These are phyloP conservation scores for Leucophora obtusa DNA, from an alignment of 2,888 invertebrate species.

Conservation along the genomic window DNA sequence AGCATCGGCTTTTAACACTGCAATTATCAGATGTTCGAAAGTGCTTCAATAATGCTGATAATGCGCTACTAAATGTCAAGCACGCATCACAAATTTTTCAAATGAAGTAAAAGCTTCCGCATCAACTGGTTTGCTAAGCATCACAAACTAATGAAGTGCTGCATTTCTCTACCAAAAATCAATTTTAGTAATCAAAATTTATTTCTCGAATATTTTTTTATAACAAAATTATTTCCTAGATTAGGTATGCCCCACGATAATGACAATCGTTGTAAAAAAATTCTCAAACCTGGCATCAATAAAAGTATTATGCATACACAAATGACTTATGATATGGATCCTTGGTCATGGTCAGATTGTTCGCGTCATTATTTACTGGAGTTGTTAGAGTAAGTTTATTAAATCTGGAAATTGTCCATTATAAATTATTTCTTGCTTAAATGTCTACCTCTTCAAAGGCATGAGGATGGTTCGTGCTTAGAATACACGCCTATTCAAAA, in stretches of 20 bases:
- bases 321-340: slow-evolving; percentile 89
- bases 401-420: not conserved
- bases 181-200: too few species aligned
- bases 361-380: slow-evolving; percentile 87
- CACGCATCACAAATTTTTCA: too few species aligned
- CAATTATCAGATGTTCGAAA: too few species aligned
- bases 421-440: not conserved
- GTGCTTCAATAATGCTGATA: too few species aligned
- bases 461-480: slow-evolving; percentile 86
- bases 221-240: not conserved
- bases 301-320: slow-evolving; percentile 82
- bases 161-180: too few species aligned
- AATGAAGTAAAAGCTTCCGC: too few species aligned
- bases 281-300: slow-evolving; percentile 79
- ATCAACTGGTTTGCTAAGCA: too few species aligned
- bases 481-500: slow-evolving; percentile 82
- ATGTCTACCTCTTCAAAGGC: slow-evolving; percentile 78
- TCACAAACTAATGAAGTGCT: too few species aligned
- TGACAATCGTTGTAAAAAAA: slow-evolving; percentile 83
- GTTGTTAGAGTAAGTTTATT: slow-evolving; percentile 86
- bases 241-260: slow-evolving; percentile 71
- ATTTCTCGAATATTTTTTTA: too few species aligned
- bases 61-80: too few species aligned
- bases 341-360: slow-evolving; percentile 94
- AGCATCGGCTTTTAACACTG: too few species aligned